Base-by-base conservation (phyloP, 2,888 invertebrate genomes). In the Amorpha juglandis region DNA sequence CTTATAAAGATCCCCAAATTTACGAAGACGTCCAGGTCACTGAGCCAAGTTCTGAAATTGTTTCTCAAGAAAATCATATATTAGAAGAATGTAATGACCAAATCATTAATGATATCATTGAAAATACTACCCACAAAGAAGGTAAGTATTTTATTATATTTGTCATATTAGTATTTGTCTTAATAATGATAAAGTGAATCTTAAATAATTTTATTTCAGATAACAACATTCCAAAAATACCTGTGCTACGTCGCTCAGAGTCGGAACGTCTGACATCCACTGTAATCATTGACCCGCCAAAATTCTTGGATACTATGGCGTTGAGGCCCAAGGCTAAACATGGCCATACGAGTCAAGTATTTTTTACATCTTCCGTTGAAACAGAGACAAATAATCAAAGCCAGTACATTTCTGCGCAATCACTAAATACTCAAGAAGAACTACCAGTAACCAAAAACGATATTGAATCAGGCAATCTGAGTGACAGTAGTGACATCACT, bases 261-360 rank as follows among this genome's bases (percentile, higher is more conserved):
- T 93, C 92, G 48, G 95, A 87, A 83, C 90, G 85, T 71, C 76
- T 87, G 68, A 85, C 80, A 70, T 86, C 87, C 70, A 90, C 79
- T 73, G 84, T 88, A 72, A 89, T 79, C 80, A 93, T 88, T 12
- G 89, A 91, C 14, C 91, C 94, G 63, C 95, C 96, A 11, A 94
- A 94, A 69, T 97, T 97, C 84, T 94, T 96, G 82, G 98, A 98
- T 85, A 97, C 97, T 35, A 98, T 97, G 96, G 96, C 97, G 33
- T 91, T 98, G 75, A 95, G 97, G 74, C 94, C 95, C 65, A 95
- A 95, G 84, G 91, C 90, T 72, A 91, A 92, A 78, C 95, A 95
- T 81, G 93, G 94, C 51, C 95, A 95, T 82, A 94, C 95, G 27
- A 94, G 95, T 81, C 95, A 95, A 86, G 94, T 95, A 70, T 96